Evolutionary conservation across 2,113 vertebrate species (phyloP), one percentile per base, ranked within the genome.

Genomic region (Sturnus vulgaris): DNA sequence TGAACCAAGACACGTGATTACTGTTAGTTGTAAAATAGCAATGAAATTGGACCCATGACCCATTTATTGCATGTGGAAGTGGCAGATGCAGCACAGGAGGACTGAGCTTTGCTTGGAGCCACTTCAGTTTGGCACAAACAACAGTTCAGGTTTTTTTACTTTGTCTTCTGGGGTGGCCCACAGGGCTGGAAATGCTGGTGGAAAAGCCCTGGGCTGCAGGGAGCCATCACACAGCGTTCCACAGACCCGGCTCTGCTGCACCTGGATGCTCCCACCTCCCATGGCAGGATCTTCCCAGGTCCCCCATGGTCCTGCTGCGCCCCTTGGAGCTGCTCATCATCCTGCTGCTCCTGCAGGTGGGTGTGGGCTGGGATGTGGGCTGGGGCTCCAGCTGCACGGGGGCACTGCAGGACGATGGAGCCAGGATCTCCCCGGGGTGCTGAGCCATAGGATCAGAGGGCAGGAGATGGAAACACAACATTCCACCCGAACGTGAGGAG

Each of bases 341-440:
- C 59, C 57, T 88, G 66, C 66, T 72, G 76, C 66, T 88, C 7
- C 76, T 80, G 76, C 86, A 80, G 86, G 66, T 72, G 66, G 49
- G 75, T 55, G 18, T 39, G 84, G 33, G 72, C 35, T 30, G 84
- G 55, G 47, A 9, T 47, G n/a, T 47, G 65, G 75, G 75, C 24
- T 40, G 30, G 23, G 39, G 68, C 21, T 49, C 31, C 0, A 24
- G 37, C 44, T 31, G 59, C 57, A 57, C 0, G 0, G 25, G 39
- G 22, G 6, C 15, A 49, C 0, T 2, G 66, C 40, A 46, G n/a
- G 63, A 55, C n/a, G 30, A 55, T 4, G 30, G 40, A 82, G 55
- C n/a, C 40, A 35, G 60, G 6, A 19, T 4, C 47, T 31, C 3
- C n/a, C 7, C 0, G 1, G 28, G 16, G 23, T 5, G 33, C 44